These are phyloP conservation scores for Solea senegalensis DNA, from an alignment of 2,113 vertebrate genomes.

Conservation along the genomic window DNA sequence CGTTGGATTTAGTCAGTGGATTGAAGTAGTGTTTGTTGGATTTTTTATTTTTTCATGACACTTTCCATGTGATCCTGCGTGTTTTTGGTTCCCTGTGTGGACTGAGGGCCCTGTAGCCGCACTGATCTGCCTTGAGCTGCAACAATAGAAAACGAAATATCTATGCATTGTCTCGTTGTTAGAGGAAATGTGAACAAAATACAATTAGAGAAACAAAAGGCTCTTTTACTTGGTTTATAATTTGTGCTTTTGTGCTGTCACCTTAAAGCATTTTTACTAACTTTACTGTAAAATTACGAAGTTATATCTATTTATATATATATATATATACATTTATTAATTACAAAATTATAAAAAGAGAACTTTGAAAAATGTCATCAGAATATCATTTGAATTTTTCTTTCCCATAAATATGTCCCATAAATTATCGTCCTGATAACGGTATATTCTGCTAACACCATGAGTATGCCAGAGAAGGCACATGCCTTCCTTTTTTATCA, in stretches of 20 bases:
- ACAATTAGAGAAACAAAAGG: background rate
- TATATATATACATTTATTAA: too few species aligned
- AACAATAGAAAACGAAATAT: slow-evolving; percentile 1
- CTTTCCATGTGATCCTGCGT: slow-evolving; percentile 38
- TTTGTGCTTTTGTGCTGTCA: too few species aligned
- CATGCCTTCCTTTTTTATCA: slow-evolving; percentile 56
- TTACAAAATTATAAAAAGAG: too few species aligned
- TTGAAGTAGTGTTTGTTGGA: slow-evolving; percentile 7
- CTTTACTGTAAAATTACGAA: too few species aligned
- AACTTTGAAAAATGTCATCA: too few species aligned
- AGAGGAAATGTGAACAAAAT: background rate
- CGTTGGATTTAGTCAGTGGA: slow-evolving; percentile 24
- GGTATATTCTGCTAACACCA: background rate
- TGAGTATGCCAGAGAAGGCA: background rate
- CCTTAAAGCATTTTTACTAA: too few species aligned
- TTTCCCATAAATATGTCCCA: background rate
- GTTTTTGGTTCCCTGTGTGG: slow-evolving; percentile 37
- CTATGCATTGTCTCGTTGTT: background rate
- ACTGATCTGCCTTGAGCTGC: slow-evolving; percentile 18
- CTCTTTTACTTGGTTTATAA: too few species aligned
- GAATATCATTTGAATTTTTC: too few species aligned
- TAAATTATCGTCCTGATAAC: background rate
- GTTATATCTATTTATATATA: too few species aligned
- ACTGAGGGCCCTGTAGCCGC: slow-evolving; percentile 29
- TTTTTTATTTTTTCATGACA: slow-evolving; percentile 46